Evolutionary conservation across 2,797 vertebrate species (phyloP).

Genomic region (Molossus alvarezi): DNA sequence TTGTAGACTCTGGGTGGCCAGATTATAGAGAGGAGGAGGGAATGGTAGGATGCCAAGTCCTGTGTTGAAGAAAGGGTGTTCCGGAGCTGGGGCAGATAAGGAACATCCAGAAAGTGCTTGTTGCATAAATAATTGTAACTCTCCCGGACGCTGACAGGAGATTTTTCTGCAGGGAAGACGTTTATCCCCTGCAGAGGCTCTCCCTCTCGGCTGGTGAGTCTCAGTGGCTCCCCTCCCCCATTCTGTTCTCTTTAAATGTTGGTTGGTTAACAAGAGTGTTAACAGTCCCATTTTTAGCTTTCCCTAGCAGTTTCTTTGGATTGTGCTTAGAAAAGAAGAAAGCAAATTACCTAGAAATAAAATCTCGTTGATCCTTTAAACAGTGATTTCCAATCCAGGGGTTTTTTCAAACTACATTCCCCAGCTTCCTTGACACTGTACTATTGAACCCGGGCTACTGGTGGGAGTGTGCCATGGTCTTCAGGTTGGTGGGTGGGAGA

Average conservation of each 20-base stretch:
- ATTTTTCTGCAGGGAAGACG: not conserved
- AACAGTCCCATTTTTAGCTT: conserved; percentile 51
- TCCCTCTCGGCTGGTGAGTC: not conserved
- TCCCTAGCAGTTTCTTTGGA: not conserved
- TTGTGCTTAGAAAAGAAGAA: conserved; percentile 59
- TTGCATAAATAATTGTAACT: not conserved
- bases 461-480: not conserved
- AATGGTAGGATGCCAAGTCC: not conserved
- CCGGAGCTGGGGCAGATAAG: not conserved
- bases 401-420: not conserved
- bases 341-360: conserved; percentile 11
- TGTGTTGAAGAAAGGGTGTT: not conserved
- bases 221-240: not conserved
- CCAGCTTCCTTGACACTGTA: not conserved
- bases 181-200: not conserved
- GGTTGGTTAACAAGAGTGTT: not conserved
- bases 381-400: not conserved
- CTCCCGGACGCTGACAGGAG: not conserved
- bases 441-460: not conserved
- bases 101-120: not conserved
- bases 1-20: not conserved
- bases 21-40: not conserved
- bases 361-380: not conserved
- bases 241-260: not conserved
- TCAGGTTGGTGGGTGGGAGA: not conserved